These are phyloP conservation scores for Anhinga rufa DNA, from an alignment of 2,113 vertebrate genomes.

Conservation along the genomic window DNA sequence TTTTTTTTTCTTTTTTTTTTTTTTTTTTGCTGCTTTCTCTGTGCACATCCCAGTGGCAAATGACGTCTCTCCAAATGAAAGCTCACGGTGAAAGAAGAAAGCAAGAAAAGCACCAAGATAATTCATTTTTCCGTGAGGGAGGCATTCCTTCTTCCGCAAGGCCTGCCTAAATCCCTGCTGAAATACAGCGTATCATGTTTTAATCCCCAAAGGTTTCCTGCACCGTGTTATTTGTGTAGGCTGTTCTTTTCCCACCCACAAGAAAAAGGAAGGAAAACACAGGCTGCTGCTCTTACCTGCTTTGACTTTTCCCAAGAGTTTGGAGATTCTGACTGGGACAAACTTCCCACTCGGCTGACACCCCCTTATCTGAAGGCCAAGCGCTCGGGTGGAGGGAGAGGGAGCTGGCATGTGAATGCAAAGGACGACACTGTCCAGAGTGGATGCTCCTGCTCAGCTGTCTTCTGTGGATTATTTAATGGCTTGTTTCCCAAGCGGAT, in stretches of 20 bases:
- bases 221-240: background rate
- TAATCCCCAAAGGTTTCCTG: background rate
- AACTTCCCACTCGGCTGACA: background rate
- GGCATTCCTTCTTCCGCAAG: background rate
- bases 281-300: background rate
- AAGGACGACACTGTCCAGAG: background rate
- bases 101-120: background rate
- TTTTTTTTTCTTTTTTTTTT: conserved; percentile 16
- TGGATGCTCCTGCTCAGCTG: background rate
- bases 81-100: background rate
- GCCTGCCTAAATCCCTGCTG: conserved; percentile 8
- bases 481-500: background rate
- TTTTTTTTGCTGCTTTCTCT: background rate
- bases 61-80: background rate
- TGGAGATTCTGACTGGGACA: background rate
- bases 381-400: background rate
- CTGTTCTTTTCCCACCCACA: background rate
- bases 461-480: background rate
- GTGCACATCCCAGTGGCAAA: background rate
- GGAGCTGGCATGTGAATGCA: background rate
- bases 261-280: background rate
- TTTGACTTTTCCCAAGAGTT: background rate
- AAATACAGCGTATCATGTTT: background rate
- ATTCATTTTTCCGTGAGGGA: background rate
- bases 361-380: background rate